Evolutionary conservation across 2,113 vertebrate species (phyloP), one percentile per base, ranked within the genome.

Genomic region (Prunella fulvescens): DNA sequence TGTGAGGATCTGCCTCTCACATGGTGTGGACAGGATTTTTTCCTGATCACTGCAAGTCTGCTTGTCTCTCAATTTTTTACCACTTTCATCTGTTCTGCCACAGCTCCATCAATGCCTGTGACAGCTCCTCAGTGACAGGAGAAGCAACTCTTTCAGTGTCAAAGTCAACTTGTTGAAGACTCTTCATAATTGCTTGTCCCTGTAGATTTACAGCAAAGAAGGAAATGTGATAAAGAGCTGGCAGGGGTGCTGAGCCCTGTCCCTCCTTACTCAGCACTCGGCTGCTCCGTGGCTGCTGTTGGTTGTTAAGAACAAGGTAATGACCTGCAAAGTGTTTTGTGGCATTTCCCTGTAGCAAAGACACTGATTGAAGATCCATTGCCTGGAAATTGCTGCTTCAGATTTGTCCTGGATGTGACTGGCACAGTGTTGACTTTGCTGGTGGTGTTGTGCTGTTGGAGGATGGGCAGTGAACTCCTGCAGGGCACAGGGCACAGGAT

Each of bases 111-210:
- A 8, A 78, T 72, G 84, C 80, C 84, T 65, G 35, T 69, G 84
- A 90, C 90, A 96, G 93, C 91, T 95, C 81, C 53, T 70, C 95
- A 67, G 87, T 72, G 92, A 70, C 65, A 93, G 90, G 66, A 66
- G 74, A 83, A 57, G 78, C 76, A 81, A 84, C 45, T 95, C 74
- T 35, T 66, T 72, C 66, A 14, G 72, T 82, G 72, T 45, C 93
- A 66, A 81, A 81, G 61, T 28, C 54, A 60, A 9, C 87, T 79
- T 65, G 74, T 44, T 88, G 92, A 89, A 92, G 90, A 89, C 65
- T 86, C 53, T n/a, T 29, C 51, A 14, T 37, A 88, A 69, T 31
- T 39, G 23, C 51, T 81, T 11, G 25, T 94, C 50, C 73, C 96
- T 50, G 10, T 3, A 64, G 91, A 40, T 94, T 91, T 88, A 40